These are phyloP conservation scores for Harpalus rufipes DNA, from an alignment of 2,888 invertebrate species.

Conservation along the genomic window DNA sequence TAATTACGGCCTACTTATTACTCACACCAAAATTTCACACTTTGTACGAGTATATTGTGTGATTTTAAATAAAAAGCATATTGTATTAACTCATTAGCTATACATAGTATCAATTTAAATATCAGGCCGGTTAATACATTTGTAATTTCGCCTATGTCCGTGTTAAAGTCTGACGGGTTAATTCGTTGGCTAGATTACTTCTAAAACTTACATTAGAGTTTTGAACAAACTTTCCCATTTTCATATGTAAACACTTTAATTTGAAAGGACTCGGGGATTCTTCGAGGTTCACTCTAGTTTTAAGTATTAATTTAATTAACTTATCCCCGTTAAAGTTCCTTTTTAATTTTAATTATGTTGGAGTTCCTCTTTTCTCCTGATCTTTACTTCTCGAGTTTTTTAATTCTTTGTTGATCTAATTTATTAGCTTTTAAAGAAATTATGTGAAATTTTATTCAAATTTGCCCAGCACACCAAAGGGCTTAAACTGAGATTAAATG, in stretches of 20 bases:
- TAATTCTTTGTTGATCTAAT: conserved; percentile 44
- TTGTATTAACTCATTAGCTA: too few relatives aligned
- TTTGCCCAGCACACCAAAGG: conserved; percentile 17
- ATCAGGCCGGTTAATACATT: too few relatives aligned
- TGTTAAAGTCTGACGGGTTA: conserved; percentile 10
- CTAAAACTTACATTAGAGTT: conserved; percentile 31
- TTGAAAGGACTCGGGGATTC: conserved; percentile 16
- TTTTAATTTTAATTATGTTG: conserved; percentile 46
- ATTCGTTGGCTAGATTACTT: conserved; percentile 53
- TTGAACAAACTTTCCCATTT: conserved; percentile 53
- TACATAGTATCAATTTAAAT: too few relatives aligned
- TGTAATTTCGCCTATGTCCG: too few relatives aligned
- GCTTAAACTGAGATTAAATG: not conserved
- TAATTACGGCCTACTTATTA: too few relatives aligned
- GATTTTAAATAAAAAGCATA: too few relatives aligned
- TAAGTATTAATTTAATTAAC: conserved; percentile 47
- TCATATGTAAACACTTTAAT: conserved; percentile 54
- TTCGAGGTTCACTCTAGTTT: conserved; percentile 9
- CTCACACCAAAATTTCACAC: too few relatives aligned
- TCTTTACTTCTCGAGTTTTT: conserved; percentile 30
- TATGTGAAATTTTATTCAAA: conserved; percentile 40
- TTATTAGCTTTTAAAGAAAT: conserved; percentile 36
- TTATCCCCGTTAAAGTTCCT: conserved; percentile 11
- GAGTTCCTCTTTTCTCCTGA: conserved; percentile 26
- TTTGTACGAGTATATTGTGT: too few relatives aligned